Percentiles rank a stretch among this genome's conserved stretches.
Evolutionary conservation across 2,797 vertebrate genomes (phyloP).

Genomic region (Synaphobranchus kaupii): DNA sequence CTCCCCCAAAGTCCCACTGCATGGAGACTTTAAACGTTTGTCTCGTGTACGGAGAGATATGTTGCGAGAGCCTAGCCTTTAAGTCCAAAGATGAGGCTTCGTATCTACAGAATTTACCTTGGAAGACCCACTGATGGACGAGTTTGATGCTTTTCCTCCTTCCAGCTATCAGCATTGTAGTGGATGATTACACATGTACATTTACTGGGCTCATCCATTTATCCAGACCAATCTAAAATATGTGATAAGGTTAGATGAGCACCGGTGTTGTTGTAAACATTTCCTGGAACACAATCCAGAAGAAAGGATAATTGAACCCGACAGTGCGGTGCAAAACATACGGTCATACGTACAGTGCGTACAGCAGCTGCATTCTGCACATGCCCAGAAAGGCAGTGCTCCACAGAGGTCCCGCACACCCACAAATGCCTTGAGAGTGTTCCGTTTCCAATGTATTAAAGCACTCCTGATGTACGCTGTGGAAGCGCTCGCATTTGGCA

Average conservation of each 20-base stretch:
- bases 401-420: background rate
- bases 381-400: background rate
- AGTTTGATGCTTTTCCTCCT: background rate
- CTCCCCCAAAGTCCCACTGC: background rate
- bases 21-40: too few species aligned
- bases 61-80: background rate
- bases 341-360: background rate
- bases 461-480: background rate
- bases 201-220: too few species aligned
- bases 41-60: background rate
- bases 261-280: too few species aligned
- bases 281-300: too few species aligned
- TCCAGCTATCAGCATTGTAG: background rate
- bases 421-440: background rate
- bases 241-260: too few species aligned
- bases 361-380: background rate
- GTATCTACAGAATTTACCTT: background rate
- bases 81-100: background rate
- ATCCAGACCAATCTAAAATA: too few species aligned
- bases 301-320: too few species aligned
- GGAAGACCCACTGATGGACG: background rate
- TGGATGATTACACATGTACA: too few species aligned
- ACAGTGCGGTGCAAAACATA: background rate
- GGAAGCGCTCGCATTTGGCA: background rate
- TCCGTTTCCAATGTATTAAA: background rate